Evolutionary conservation across 2,113 vertebrate genomes (phyloP), one percentile per base, ranked within the genome.

Genomic region (Epinephelus fuscoguttatus): DNA sequence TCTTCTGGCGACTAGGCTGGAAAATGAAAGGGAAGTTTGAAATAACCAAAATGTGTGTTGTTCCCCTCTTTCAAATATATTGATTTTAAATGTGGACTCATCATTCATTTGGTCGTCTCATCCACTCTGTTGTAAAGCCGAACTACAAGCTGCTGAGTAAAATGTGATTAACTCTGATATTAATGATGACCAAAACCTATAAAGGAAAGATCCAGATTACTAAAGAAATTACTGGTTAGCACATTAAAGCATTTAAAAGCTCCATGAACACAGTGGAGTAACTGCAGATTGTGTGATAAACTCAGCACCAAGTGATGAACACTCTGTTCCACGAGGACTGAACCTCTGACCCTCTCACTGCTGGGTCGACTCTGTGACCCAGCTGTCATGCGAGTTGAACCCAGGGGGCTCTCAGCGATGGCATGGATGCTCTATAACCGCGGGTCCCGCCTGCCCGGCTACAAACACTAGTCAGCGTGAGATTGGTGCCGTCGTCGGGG

Each of bases 401-500:
- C 70, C 57, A 3, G 11, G 30, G 62, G 67, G 82, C 68, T 60
- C 57, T 81, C 27, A 59, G 68, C 23, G 27, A 42, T 40, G 75
- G 73, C 52, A 12, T 23, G 53, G 62, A 19, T 2, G 17, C 81
- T 71, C 61, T 50, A 12, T 61, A 18, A 80, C 78, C 61, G 17
- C 45, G 6, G 47, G 55, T 55, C 66, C 68, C 27, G 64, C 76
- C 63, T 72, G 61, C 78, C 19, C 15, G 9, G 37, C 71, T 70
- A 70, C 53, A 78, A 81, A 85, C 66, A 33, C 10, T 59, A 75
- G 73, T 42, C 56, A 42, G 72, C 53, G 73, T 72, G 84, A 78
- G 67, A 84, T 84, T 23, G 76, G 61, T 60, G 81, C 30, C 42
- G 11, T 85, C 85, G 72, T 82, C 69, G 50, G 82, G 70, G 75